Base-by-base conservation (phyloP, 2,113 vertebrate genomes). In the Festucalex cinctus region DNA sequence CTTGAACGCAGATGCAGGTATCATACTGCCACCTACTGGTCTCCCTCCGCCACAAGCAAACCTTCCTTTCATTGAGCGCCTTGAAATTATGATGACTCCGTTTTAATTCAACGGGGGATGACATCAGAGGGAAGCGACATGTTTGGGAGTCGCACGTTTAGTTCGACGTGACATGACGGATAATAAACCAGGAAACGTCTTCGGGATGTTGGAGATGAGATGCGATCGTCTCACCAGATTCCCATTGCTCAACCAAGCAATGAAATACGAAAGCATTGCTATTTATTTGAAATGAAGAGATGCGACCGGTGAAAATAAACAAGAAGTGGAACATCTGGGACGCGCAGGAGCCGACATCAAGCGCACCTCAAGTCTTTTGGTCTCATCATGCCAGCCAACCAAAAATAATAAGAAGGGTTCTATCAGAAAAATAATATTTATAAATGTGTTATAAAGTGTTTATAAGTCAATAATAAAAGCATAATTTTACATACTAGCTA, bases 21-120 rank as follows among this genome's bases (percentile, higher is more conserved):
- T 89, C 83, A 85, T 86, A 92, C 91, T 91, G 91, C 91, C 91
- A 91, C 91, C 91, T 92, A 88, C 88, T 90, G 91, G 87, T 35
- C 0, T 48, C 54, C 19, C 48, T 24, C 19, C n/a, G 20, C n/a
- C 20, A 59, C 9, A 9, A 59, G 32, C 2, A 68, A 69, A 71
- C 65, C 14, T 24, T 19, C 41, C 58, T 4, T 66, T 10, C 28
- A 58, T 19, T 70, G 49, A 71, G 71, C 68, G 75, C 62, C 41
- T 74, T 59, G 43, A 68, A 54, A 75, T 68, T 57, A 71, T 71
- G 73, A 73, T 48, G 12, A 66, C 58, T 66, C 60, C 65, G 35
- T 60, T 26, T 24, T 3, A 68, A 62, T 74, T 66, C 43, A 70
- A 41, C 32, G 65, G 62, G 62, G 59, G 43, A 76, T 41, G 69